Percentiles rank a stretch among this genome's conserved stretches.
Conservation (phyloP, 2,797 vertebrate genomes). For the Rhincodon typus region DNA sequence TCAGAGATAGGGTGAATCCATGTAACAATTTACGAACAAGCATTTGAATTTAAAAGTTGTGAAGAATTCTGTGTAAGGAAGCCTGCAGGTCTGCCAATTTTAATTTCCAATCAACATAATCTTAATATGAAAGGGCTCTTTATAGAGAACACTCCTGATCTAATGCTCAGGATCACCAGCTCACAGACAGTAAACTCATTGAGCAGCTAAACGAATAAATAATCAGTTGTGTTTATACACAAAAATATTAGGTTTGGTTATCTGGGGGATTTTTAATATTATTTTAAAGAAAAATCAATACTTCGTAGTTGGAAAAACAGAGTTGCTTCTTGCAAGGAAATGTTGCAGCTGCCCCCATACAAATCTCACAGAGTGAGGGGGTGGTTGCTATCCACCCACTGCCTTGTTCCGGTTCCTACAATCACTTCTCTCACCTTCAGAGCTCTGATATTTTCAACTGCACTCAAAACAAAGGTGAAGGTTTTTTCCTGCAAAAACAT, state of each 20-base stretch:
- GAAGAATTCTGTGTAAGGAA: background rate
- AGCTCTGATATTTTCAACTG: background rate
- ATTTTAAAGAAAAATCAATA: background rate
- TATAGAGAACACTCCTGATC: background rate
- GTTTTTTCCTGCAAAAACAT: background rate
- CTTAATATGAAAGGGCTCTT: background rate
- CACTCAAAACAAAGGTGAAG: background rate
- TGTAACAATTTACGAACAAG: background rate
- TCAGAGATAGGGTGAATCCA: background rate
- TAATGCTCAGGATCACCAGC: background rate
- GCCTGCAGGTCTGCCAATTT: background rate
- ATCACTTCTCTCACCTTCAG: background rate
- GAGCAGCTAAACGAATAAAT: background rate
- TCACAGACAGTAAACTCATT: background rate
- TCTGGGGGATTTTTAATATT: background rate
- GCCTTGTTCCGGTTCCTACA: background rate
- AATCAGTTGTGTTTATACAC: background rate
- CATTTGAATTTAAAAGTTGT: background rate
- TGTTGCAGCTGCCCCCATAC: background rate
- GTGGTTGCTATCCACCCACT: background rate
- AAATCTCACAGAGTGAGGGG: background rate
- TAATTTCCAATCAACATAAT: background rate
- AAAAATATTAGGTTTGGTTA: background rate
- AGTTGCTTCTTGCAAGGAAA: conserved; percentile 14
- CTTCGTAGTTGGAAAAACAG: background rate